phyloP scores from a whole-genome alignment of 2,888 invertebrate species.

The Protodeltote pygarga region DNA sequence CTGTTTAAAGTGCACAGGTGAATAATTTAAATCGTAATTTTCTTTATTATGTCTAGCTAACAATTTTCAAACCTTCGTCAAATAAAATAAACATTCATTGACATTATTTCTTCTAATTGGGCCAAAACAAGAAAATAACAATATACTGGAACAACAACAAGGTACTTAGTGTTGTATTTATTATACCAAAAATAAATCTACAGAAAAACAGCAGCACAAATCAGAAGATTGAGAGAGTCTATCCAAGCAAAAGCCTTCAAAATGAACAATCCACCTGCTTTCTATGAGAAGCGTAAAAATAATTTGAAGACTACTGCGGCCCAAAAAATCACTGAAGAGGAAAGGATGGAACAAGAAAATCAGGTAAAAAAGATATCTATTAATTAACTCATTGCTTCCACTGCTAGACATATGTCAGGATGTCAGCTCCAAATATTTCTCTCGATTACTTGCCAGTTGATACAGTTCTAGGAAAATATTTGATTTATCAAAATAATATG shows the following conservation, averaged over 20 bases:
- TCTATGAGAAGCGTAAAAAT: conserved; percentile 78
- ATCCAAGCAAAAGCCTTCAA: conserved; percentile 89
- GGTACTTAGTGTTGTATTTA: background rate
- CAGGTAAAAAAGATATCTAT: conserved; percentile 68
- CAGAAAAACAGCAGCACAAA: conserved; percentile 90
- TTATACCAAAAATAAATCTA: conserved; percentile 43
- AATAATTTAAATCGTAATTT: conserved; percentile 7
- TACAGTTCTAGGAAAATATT: too few relatives aligned
- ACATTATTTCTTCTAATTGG: too few relatives aligned
- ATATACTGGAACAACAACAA: too few relatives aligned
- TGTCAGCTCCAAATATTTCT: too few relatives aligned
- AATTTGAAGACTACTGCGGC: conserved; percentile 59
- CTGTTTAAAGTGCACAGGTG: conserved; percentile 91
- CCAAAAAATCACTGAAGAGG: conserved; percentile 77
- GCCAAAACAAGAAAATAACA: too few relatives aligned
- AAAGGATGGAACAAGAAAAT: conserved; percentile 86
- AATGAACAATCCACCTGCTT: conserved; percentile 87
- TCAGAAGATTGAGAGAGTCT: conserved; percentile 89
- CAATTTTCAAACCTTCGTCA: too few relatives aligned
- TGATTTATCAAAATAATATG: too few relatives aligned
- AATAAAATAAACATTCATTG: too few relatives aligned
- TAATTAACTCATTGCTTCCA: background rate
- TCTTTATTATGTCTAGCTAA: too few relatives aligned
- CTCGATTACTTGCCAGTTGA: too few relatives aligned
- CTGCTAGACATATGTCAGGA: too few relatives aligned